Base-by-base conservation (phyloP, 2,888 invertebrate genomes). In the Hemicrepidius hirtus region DNA sequence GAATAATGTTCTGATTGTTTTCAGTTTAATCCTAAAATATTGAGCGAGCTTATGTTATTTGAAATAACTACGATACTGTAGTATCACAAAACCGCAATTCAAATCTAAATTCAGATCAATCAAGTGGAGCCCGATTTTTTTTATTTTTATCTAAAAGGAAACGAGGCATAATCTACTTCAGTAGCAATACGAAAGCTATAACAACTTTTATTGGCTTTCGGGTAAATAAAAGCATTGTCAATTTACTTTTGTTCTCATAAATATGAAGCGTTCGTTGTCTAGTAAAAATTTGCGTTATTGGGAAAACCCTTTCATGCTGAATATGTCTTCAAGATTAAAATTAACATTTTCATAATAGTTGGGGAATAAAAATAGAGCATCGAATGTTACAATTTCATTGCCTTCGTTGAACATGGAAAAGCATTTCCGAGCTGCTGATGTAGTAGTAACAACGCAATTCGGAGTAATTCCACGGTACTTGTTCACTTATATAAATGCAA, bases 401-500 rank as follows among this genome's bases (percentile, higher is more conserved):
- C 18, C 24, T 16, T 18, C 49, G 16, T 18, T 21, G 24, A 20
- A 50, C 24, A 24, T 50, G 50, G 21, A 21, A 50, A 50, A 24
- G 4, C 5, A 4, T 24, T 20, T 50, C 50, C 50, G n/a, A 10
- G 49, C 10, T 5, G 3, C 9, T 21, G 28, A 18, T 49, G 24
- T 49, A 20, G 24, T 49, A 20, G 35, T 6, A 44, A 16, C 20
- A 20, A 44, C 24, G 28, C 46, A 67, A 55, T 53, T 70, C 57
- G 32, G 32, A 37, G 67, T 68, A 71, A 71, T 71, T 67, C 44
- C 49, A 41, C 53, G 21, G 65, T 60, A 73, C 73, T 69, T 65
- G 60, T 66, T 62, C 66, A 70, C 60, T 75, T 72, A 75, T 72
- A 75, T 75, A 75, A 75, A 73, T 71, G 73, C 73, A 75, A 75